Base-by-base conservation (phyloP, 2,888 invertebrate species). In the Itoplectis maculator region DNA sequence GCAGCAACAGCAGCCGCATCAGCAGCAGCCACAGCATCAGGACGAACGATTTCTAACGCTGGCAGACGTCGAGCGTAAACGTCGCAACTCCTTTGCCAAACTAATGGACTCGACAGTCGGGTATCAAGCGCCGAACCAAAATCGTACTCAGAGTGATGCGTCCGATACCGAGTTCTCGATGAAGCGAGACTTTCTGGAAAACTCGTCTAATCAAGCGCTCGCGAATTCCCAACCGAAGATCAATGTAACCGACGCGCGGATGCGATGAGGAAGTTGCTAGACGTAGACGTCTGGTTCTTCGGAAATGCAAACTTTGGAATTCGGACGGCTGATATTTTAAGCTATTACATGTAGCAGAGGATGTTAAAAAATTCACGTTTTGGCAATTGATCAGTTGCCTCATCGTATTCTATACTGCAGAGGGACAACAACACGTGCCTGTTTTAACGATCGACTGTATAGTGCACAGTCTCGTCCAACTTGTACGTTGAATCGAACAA, bases 51-150 rank as follows among this genome's bases (percentile, higher is more conserved):
- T 45, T 65, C 47, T 35, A 40, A 69, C 49, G 20, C 63, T 37
- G 68, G 54, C 47, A 20, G 75, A 79, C 15, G 20, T 47, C 11
- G 76, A 76, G 18, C 76, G 82, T 37, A 79, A 37, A 79, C 79
- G 79, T 49, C 79, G 72, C 29, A 51, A 82, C 47, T 79, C 59
- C 18, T 51, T 42, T 11, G 15, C 29, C 49, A 45, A 82, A 61
- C 54, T 68, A 72, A 75, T 47, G 42, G 29, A 68, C 13, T 47
- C 68, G 20, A 54, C 66, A 23, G 54, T 61, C 47, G 69, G 68
- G 29, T 54, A 49, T 73, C 63, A 49, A 69, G 40, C 61, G 4
- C n/a, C 18, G 2, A 23, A 13, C 4, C 66, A 37, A 15, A 70
- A 76, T 79, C 42, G 37, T 13, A 72, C 29, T 49, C 54, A 65